Base-by-base conservation (phyloP, 2,797 vertebrate species). In the Cyclura pinguis region DNA sequence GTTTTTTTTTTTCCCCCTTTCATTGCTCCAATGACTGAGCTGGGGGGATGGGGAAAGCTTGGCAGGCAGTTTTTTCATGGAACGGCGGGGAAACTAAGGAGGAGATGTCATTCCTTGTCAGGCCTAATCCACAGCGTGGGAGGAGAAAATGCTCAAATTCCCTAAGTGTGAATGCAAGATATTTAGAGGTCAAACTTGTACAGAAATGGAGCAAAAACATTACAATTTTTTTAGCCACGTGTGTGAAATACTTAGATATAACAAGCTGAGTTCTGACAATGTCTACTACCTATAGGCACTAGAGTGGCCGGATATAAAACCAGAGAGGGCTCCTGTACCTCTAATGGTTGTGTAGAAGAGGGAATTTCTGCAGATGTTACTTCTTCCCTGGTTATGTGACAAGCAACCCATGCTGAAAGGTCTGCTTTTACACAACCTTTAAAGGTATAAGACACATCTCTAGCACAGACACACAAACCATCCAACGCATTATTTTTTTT, bases 71-170 rank as follows among this genome's bases (percentile, higher is more conserved):
- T 3, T 64, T 85, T 80, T 72, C 35, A 72, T 69, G 62, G 59
- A 59, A 72, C 29, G 13, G 74, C 27, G n/a, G 82, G 52, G 47
- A 85, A 85, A 72, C 32, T 55, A 35, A 59, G 88, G 82, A 69
- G 27, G 80, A 62, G 27, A 64, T 35, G 27, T 47, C 10, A 80
- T 80, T 50, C 64, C 83, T 80, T 72, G 83, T 84, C 83, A 67
- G 47, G 35, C 59, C 42, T 85, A 78, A 80, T 80, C 50, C 62
- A 80, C 47, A 24, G 38, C 27, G 3, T 42, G 35, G 47, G 76
- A 89, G 62, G n/a, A 82, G 14, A 89, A 89, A 55, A n/a, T 62
- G 12, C 35, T 85, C 88, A 80, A 42, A 89, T 89, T 69, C 62
- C 73, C 5, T 24, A 76, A 59, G 18, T 62, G 76, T n/a, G n/a